Evolutionary conservation across 2,888 invertebrate genomes (phyloP), one percentile per base, ranked within the genome.

Genomic region (Phoenoteleia sp.): DNA sequence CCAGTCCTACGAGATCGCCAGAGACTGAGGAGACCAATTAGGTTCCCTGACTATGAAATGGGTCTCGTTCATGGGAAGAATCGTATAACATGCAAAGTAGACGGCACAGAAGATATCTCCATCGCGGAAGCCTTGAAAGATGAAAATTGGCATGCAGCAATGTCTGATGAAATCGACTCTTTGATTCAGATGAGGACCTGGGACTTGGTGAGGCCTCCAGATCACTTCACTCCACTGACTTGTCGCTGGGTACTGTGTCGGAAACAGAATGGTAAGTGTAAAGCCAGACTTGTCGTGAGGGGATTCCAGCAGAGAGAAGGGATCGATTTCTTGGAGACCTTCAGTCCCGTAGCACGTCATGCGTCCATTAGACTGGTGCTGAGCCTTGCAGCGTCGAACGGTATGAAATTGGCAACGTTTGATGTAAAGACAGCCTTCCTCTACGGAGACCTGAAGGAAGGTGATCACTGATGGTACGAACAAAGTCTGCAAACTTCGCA

Each of bases 291-390:
- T 56, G 91, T 90, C 25, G 88, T 81, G 17, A 82, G 85, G 54
- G 86, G 89, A 27, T 67, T 49, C 21, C 33, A 67, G 17, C 89
- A 91, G 84, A 83, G 81, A 71, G 84, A 82, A 79, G 89, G 81
- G 2, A 84, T 84, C 45, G 88, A 90, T 74, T 91, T 89, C 81
- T 49, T 3, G 2, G 60, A 60, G 11, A 39, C 39, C 4, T 90
- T 89, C 64, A 86, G 84, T 80, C 89, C 89, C 42, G 90, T 90
- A 21, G 89, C 87, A 45, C 69, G 88, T 45, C 83, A 87, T 77
- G 81, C 66, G 17, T 81, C 84, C 0, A 88, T 89, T 74, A 62
- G 88, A 80, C 52, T 88, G 49, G 39, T 90, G 13, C 56, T 89
- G 6, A 89, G 87, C 80, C 47, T 83, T 45, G 88, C 87, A 62